Conservation (phyloP, 2,113 vertebrate species). For the Menidia beryllina region DNA sequence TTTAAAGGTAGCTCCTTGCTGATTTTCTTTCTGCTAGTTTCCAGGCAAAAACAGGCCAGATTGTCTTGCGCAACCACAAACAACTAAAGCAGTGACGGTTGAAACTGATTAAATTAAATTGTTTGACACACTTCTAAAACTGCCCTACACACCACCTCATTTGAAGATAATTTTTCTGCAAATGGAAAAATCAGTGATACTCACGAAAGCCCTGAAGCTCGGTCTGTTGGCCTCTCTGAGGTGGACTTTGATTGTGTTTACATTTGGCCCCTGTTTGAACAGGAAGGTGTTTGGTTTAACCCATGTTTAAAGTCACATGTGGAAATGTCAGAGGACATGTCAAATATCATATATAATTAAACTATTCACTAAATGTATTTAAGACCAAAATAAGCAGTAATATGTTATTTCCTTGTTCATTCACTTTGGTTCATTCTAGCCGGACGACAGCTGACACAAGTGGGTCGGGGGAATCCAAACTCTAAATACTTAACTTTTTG, state of each 20-base stretch:
- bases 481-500: too few relatives aligned
- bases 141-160: neutral
- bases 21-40: too few relatives aligned
- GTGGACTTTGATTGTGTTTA: slow-evolving; percentile 69
- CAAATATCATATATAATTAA: neutral
- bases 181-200: slow-evolving; percentile 43
- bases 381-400: too few relatives aligned
- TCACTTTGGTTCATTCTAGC: too few relatives aligned
- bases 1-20: too few relatives aligned
- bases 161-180: neutral
- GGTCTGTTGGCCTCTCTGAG: slow-evolving; percentile 3
- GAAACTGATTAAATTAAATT: neutral
- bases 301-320: slow-evolving; percentile 42
- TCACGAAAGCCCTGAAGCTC: neutral
- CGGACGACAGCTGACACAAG: too few relatives aligned
- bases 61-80: neutral
- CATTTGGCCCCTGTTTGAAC: slow-evolving; percentile 40
- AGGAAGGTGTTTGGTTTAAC: slow-evolving; percentile 34
- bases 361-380: too few relatives aligned
- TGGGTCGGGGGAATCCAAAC: too few relatives aligned
- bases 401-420: too few relatives aligned
- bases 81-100: neutral
- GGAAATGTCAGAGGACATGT: neutral
- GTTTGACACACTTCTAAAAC: neutral
- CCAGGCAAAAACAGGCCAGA: neutral